Conservation (phyloP, 2,888 invertebrate species). For the Azorinus chamasolen region DNA sequence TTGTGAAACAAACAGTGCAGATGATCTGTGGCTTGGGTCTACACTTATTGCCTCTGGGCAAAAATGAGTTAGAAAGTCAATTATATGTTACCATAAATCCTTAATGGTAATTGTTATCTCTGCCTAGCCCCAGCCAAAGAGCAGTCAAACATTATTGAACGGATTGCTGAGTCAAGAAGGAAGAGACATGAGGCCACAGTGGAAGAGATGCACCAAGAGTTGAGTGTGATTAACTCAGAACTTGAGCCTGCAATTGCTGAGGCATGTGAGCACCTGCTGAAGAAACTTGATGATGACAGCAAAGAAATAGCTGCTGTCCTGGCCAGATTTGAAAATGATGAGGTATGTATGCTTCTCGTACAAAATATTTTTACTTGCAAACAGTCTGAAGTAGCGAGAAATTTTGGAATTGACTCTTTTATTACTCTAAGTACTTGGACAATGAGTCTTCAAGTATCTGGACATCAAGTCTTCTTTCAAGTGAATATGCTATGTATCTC, state of each 20-base stretch:
- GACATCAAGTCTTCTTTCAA: no score
- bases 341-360: no score
- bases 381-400: not conserved
- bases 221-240: constrained; percentile 81
- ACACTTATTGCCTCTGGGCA: no score
- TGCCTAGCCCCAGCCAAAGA: constrained; percentile 81
- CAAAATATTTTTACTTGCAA: not conserved
- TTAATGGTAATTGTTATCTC: no score
- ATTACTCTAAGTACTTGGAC: not conserved
- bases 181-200: constrained; percentile 84
- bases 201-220: constrained; percentile 85
- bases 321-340: constrained; percentile 77
- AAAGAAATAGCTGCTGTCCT: constrained; percentile 75
- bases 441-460: not conserved
- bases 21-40: no score
- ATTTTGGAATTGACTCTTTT: not conserved
- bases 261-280: constrained; percentile 73
- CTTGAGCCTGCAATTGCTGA: constrained; percentile 81
- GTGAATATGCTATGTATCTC: no score
- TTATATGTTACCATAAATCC: no score
- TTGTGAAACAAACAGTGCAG: no score
- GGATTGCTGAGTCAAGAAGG: constrained; percentile 81
- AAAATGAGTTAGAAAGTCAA: no score
- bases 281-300: constrained; percentile 77
- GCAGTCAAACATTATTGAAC: constrained; percentile 84